Evolutionary conservation across 2,888 invertebrate genomes (phyloP), one percentile per base, ranked within the genome.

Genomic region (Papilio demoleus): DNA sequence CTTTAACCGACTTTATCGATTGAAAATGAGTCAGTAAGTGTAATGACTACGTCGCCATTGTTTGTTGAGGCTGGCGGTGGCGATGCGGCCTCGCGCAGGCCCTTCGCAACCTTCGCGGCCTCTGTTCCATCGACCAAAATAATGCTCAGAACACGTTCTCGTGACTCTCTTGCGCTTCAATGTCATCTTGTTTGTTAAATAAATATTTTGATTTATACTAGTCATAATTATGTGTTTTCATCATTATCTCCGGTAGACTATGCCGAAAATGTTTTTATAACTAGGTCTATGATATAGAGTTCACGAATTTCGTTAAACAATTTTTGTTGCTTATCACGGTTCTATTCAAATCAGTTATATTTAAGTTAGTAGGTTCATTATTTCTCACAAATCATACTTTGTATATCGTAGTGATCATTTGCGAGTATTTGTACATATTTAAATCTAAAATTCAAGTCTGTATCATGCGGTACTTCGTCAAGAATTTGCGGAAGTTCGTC

Each of bases 71-170:
- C 47, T 47, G 47, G 11, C 19, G 72, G 71, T 70, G 71, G 61
- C 67, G 74, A 60, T 79, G 80, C 85, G 87, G 88, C 90, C 88
- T 91, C 86, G 86, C 74, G 74, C 73, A 76, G 82, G 89, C 90
- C 90, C 91, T 90, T 88, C 81, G 82, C 85, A 88, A 90, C 91
- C 90, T 90, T 79, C 80, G 84, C 80, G 88, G 90, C 89, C 90
- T 81, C 82, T 82, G 80, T 80, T 81, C 80, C 86, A 84, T 86
- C 85, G 77, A 82, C 80, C 77, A 81, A 86, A 85, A 86, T 83
- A 81, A 83, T 77, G 76, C 76, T 77, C 77, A 75, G 78, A 86
- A 85, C 84, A 81, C 77, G 83, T 84, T 87, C 75, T 81, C 77
- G 76, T 76, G 70, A 70, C 69, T 72, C 71, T 71, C 71, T 74